Evolutionary conservation across 2,888 invertebrate species (phyloP).

Genomic region (Hyalella azteca): DNA sequence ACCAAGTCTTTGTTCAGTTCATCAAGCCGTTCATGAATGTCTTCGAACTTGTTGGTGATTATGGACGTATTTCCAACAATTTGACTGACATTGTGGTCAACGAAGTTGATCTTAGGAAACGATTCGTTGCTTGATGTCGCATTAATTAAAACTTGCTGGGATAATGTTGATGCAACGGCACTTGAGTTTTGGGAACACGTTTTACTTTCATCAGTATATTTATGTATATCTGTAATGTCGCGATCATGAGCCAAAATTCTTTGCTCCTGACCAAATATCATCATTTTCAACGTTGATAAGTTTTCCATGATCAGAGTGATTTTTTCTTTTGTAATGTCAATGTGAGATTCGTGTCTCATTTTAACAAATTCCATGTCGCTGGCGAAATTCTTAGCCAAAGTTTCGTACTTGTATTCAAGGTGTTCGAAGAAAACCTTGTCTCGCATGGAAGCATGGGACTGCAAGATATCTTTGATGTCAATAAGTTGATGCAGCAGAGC

Average conservation of each 20-base stretch:
- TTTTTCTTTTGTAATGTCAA: neutral
- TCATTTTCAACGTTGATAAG: constrained; percentile 11
- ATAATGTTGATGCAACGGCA: neutral
- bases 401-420: constrained; percentile 6
- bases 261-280: constrained; percentile 19
- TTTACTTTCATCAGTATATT: too few relatives aligned
- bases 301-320: neutral
- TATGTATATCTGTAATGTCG: neutral
- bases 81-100: neutral
- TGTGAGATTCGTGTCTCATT: neutral
- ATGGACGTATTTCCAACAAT: neutral
- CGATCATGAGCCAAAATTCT: neutral
- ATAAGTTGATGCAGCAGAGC: neutral
- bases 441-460: neutral
- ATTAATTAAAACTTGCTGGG: neutral
- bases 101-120: neutral
- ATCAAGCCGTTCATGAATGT: neutral
- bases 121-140: neutral
- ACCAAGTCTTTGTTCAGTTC: neutral
- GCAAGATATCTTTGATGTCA: neutral
- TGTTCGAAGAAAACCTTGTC: neutral
- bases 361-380: neutral
- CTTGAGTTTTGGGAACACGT: neutral
- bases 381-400: neutral
- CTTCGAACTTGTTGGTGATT: neutral